A percentile compares a stretch with the other conserved stretches of the same genome.
Conservation (phyloP, 2,888 invertebrate species). For the Margaritifera margaritifera region DNA sequence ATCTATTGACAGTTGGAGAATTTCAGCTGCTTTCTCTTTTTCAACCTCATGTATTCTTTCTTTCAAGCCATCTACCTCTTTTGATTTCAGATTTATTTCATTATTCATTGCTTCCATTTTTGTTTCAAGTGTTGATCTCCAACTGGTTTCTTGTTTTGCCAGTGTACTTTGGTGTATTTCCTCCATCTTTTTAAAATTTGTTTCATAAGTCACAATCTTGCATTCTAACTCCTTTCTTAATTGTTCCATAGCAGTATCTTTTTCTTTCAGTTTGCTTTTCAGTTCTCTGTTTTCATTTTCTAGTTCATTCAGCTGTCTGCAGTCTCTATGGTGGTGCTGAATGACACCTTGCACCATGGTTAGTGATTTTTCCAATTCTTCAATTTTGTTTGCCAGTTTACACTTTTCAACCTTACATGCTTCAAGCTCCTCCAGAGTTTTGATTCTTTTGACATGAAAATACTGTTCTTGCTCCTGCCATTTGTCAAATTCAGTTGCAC, state of each 20-base stretch:
- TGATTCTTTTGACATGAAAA: no score
- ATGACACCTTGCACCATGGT: slow-evolving; percentile 21
- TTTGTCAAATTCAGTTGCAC: slow-evolving; percentile 17
- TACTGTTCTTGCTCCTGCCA: slow-evolving; percentile 6
- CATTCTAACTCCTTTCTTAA: slow-evolving; percentile 5
- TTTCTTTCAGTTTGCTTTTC: slow-evolving; percentile 21
- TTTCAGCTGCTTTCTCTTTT: slow-evolving; percentile 29
- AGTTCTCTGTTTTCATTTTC: slow-evolving; percentile 31
- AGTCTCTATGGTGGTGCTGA: slow-evolving; percentile 24
- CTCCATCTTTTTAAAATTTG: slow-evolving; percentile 4
- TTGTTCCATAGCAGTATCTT: slow-evolving; percentile 16
- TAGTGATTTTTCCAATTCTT: slow-evolving; percentile 10
- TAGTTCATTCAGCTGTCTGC: slow-evolving; percentile 22
- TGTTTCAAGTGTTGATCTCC: slow-evolving; percentile 7
- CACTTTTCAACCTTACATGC: no score
- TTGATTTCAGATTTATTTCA: slow-evolving; percentile 12
- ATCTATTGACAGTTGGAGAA: slow-evolving; percentile 26
- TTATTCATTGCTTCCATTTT: slow-evolving; percentile 12
- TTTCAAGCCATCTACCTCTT: slow-evolving; percentile 29
- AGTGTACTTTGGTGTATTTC: slow-evolving; percentile 9
- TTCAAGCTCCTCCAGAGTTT: no score
- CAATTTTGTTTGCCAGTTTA: background rate
- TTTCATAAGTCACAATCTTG: slow-evolving; percentile 11
- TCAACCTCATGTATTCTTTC: slow-evolving; percentile 11
- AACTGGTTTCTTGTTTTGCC: slow-evolving; percentile 11